A percentile compares a stretch with the other conserved stretches of the same genome.
These are phyloP conservation scores for Megaleporinus macrocephalus DNA, from an alignment of 2,113 vertebrate species.

Conservation along the genomic window DNA sequence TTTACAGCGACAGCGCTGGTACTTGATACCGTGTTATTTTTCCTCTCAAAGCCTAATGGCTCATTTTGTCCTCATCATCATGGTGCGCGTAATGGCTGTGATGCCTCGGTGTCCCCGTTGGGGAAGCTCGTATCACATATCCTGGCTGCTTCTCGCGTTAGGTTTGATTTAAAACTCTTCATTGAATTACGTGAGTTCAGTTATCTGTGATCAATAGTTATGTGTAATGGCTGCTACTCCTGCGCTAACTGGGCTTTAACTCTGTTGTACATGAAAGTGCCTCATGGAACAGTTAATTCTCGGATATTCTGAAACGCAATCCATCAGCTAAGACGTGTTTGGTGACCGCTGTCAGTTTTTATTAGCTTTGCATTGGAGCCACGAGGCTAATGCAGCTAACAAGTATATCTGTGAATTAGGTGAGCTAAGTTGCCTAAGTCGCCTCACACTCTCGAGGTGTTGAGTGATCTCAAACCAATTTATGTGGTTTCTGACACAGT, in stretches of 20 bases:
- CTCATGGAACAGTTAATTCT: too few species aligned
- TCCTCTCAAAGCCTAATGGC: not conserved
- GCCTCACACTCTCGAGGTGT: too few species aligned
- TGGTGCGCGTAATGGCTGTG: not conserved
- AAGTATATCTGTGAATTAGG: too few species aligned
- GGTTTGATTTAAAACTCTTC: not conserved
- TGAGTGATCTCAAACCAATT: too few species aligned
- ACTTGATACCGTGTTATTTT: not conserved
- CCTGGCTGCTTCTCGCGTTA: constrained; percentile 16
- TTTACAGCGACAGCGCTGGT: not conserved
- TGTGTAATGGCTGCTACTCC: not conserved
- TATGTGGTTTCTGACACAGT: too few species aligned
- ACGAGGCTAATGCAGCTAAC: too few species aligned
- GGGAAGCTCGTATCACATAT: not conserved
- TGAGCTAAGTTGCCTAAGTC: too few species aligned
- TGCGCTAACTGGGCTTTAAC: not conserved
- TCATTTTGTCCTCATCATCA: constrained; percentile 17
- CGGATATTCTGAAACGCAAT: too few species aligned
- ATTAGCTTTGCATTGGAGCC: too few species aligned
- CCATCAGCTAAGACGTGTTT: too few species aligned
- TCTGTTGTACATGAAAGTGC: not conserved
- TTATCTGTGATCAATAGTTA: constrained; percentile 1
- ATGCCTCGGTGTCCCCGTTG: not conserved
- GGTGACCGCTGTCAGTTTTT: too few species aligned
- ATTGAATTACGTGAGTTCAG: not conserved